Evolutionary conservation across 2,113 vertebrate species (phyloP).

Genomic region (Nanorana parkeri): DNA sequence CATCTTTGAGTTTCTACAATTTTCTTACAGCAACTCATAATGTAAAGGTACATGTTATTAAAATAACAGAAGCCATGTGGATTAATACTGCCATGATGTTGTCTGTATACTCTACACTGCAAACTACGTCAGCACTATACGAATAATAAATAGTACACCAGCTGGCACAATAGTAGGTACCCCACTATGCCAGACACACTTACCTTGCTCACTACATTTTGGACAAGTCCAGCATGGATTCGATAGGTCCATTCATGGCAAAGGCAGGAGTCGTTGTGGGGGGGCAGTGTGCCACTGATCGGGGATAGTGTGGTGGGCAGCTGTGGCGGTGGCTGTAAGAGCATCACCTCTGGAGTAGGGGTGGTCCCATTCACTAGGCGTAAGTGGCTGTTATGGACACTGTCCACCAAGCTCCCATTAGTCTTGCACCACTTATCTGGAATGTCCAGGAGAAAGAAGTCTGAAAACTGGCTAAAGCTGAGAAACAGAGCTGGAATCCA

Average conservation of each 20-base stretch:
- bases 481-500: slow-evolving; percentile 96
- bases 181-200: slow-evolving; percentile 58
- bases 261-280: slow-evolving; percentile 74
- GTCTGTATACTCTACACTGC: too few relatives aligned
- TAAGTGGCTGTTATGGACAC: too few relatives aligned
- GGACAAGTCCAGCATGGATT: slow-evolving; percentile 88
- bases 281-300: slow-evolving; percentile 59
- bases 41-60: too few relatives aligned
- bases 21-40: too few relatives aligned
- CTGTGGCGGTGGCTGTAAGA: slow-evolving; percentile 61
- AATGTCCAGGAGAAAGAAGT: slow-evolving; percentile 92
- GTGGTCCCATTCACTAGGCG: slow-evolving; percentile 2
- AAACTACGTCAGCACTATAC: too few relatives aligned
- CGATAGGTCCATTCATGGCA: slow-evolving; percentile 86
- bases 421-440: slow-evolving; percentile 83
- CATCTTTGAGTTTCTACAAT: too few relatives aligned
- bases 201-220: slow-evolving; percentile 98
- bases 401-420: slow-evolving; percentile 48
- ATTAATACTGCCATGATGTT: too few relatives aligned
- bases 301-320: slow-evolving; percentile 57
- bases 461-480: slow-evolving; percentile 95
- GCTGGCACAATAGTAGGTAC: too few relatives aligned
- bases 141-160: too few relatives aligned
- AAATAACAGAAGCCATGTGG: too few relatives aligned
- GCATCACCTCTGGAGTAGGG: slow-evolving; percentile 41